Evolutionary conservation across 2,113 vertebrate genomes (phyloP).

Genomic region (Oxyruncus cristatus): DNA sequence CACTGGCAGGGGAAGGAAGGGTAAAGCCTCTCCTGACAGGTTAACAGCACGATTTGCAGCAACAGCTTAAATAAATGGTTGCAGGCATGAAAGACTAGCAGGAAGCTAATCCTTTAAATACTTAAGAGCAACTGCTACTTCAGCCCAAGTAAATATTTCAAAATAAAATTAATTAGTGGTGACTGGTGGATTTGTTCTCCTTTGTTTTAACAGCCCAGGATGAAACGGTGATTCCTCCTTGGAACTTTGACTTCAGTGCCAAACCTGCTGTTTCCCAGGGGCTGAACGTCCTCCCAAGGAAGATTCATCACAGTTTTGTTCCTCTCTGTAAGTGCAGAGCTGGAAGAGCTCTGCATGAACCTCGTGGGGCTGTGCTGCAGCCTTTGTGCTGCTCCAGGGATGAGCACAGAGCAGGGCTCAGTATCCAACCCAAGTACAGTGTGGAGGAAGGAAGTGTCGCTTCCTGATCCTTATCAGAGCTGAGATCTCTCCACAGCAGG

Average conservation of each 20-base stretch:
- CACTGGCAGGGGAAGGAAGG: neutral
- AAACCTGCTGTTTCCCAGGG: neutral
- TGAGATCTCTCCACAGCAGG: neutral
- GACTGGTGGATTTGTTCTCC: neutral
- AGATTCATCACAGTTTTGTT: neutral
- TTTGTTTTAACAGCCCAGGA: neutral
- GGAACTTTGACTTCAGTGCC: neutral
- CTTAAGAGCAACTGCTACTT: conserved; percentile 11
- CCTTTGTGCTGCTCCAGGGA: neutral
- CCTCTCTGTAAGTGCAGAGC: neutral
- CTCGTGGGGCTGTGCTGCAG: rapidly evolving
- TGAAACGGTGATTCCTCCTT: neutral
- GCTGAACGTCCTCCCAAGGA: neutral
- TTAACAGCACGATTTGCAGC: conserved; percentile 44
- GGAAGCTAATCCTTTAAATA: conserved; percentile 49
- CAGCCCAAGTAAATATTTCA: conserved; percentile 42
- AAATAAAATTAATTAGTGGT: conserved; percentile 29
- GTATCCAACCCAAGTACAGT: rapidly evolving
- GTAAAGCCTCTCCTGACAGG: neutral
- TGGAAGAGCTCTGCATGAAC: neutral
- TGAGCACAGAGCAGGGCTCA: neutral
- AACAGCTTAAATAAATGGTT: conserved; percentile 9
- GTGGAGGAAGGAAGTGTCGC: neutral
- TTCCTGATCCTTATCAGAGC: neutral
- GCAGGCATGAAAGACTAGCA: neutral